Evolutionary conservation across 1,140 invertebrate genomes (phyloP), one percentile per base, ranked within the genome.

Genomic region (Chrysomallon squamiferum): DNA sequence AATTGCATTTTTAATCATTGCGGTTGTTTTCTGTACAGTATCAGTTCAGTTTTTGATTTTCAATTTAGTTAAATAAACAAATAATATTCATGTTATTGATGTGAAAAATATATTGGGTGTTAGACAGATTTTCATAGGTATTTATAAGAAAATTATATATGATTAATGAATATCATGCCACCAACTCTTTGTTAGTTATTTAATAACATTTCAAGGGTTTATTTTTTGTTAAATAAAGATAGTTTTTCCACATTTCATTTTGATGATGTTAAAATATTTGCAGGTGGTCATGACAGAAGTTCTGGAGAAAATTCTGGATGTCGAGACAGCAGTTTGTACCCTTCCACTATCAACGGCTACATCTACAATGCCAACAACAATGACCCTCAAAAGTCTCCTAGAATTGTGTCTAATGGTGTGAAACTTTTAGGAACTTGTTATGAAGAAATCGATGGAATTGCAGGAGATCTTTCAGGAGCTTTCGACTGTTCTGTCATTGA

Each of bases 391-490:
- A 22, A 50, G 15, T 59, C 45, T 18, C 47, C 52, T 32, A 54
- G 33, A 30, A 45, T 30, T 6, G 58, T 63, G 33, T 58, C 62
- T 15, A 68, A 66, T 35, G 71, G 62, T 11, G 29, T 57, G 38
- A 47, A 27, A 6, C 13, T 59, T 59, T n/a, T 58, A 30, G 41
- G 59, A 52, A 54, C 35, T 49, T 50, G 56, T 15, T 43, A 64
- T 18, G 22, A 47, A 27, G 52, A 72, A 29, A 18, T 62, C 27
- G 69, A 73, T 35, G 89, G 69, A 86, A 89, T 67, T 88, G 90
- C 79, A 88, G 90, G 56, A 87, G 90, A 68, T 87, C 90, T 83
- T 87, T 90, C 69, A 86, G 89, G 68, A 52, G 56, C 73, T 4
- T 54, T 76, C 0, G 80, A 83, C 52, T 75, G 77, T 30, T 84